Conservation (phyloP, 2,888 invertebrate genomes). For the Lasioglossum marginatum region DNA sequence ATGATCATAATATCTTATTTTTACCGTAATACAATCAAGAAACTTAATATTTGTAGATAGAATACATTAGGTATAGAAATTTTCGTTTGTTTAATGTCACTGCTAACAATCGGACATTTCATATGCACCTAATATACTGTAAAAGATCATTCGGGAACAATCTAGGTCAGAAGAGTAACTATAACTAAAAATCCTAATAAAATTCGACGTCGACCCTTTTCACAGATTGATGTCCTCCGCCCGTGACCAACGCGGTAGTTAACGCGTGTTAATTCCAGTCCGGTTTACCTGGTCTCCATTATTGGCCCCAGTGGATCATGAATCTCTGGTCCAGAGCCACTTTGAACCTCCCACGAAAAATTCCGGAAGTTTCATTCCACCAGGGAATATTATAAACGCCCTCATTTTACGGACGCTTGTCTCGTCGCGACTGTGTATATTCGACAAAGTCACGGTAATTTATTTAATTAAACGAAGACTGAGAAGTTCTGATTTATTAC, state of each 20-base stretch:
- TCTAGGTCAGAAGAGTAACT: too few relatives aligned
- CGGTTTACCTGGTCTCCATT: neutral
- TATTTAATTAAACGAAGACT: neutral
- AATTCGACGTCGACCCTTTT: neutral
- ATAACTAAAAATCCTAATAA: neutral
- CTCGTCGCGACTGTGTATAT: neutral
- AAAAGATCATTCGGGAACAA: too few relatives aligned
- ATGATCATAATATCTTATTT: too few relatives aligned
- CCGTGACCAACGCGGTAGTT: neutral
- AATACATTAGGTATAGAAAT: too few relatives aligned
- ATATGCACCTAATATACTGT: too few relatives aligned
- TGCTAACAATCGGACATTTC: too few relatives aligned
- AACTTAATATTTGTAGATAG: too few relatives aligned
- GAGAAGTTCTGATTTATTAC: neutral
- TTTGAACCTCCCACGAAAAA: neutral
- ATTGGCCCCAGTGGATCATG: neutral
- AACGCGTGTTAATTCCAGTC: neutral
- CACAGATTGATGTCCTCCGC: neutral
- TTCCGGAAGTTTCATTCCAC: neutral
- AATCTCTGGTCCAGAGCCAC: neutral
- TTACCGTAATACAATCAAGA: too few relatives aligned
- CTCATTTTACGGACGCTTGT: neutral
- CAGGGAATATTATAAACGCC: neutral
- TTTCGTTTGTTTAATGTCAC: too few relatives aligned
- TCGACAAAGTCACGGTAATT: neutral